A percentile compares a stretch with the other conserved stretches of the same genome.
These are phyloP conservation scores for Elanoides forficatus DNA, from an alignment of 2,113 vertebrate genomes.

Conservation along the genomic window DNA sequence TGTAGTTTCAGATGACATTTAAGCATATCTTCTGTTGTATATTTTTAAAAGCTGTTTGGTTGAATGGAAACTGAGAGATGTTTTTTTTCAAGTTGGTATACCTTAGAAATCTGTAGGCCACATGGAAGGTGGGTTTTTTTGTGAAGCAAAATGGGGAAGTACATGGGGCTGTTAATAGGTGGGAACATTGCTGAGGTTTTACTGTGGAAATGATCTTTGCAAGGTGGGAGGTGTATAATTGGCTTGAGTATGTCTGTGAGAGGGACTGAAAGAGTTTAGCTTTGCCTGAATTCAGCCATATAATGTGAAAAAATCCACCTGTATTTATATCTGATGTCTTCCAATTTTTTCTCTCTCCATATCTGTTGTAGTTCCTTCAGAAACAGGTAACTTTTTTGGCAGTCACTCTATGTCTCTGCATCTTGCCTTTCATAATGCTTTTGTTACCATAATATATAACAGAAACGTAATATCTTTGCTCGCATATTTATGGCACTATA, in stretches of 20 bases:
- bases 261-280: background rate
- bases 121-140: background rate
- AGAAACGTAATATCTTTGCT: background rate
- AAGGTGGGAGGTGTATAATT: background rate
- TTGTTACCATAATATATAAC: background rate
- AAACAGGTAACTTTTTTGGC: constrained; percentile 65
- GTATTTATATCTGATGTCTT: constrained; percentile 71
- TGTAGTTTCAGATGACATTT: background rate
- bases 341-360: constrained; percentile 60
- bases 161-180: background rate
- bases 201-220: background rate
- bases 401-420: constrained; percentile 35
- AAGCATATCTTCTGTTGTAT: background rate
- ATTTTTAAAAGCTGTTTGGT: background rate
- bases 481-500: background rate
- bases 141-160: background rate
- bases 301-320: background rate
- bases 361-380: constrained; percentile 64
- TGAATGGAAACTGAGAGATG: background rate
- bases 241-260: background rate
- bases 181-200: background rate
- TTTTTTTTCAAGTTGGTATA: background rate
- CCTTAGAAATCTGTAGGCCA: background rate
- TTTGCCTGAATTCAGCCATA: background rate
- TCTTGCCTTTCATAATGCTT: constrained; percentile 48